Conservation (phyloP, 2,888 invertebrate species). For the Drosophila lacicola region DNA sequence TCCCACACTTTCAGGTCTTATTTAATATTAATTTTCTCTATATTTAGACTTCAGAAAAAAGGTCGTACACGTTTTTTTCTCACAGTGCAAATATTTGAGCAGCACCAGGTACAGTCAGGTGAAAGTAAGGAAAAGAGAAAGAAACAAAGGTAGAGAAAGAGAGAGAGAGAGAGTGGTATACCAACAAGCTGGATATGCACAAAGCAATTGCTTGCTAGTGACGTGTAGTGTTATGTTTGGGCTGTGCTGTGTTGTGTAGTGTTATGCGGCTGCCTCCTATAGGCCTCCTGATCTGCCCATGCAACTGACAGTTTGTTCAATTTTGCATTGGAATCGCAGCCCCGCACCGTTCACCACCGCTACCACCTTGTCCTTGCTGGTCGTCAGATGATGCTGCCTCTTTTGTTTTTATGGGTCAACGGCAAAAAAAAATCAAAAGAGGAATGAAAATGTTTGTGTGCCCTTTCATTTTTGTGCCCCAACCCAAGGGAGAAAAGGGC, state of each 20-base stretch:
- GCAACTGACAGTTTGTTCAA: slow-evolving; percentile 75
- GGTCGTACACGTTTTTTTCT: neutral
- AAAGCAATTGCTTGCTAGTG: slow-evolving; percentile 51
- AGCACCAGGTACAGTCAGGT: slow-evolving; percentile 4
- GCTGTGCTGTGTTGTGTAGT: slow-evolving; percentile 32
- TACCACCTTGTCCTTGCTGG: slow-evolving; percentile 2
- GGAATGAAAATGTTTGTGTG: slow-evolving; percentile 54
- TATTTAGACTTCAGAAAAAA: too few relatives aligned
- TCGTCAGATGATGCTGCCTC: slow-evolving; percentile 22
- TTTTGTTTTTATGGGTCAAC: slow-evolving; percentile 72
- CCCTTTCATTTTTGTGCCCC: slow-evolving; percentile 12
- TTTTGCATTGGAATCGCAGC: slow-evolving; percentile 62
- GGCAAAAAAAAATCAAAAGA: slow-evolving; percentile 41
- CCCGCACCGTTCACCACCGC: slow-evolving; percentile 11
- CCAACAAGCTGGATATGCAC: slow-evolving; percentile 30
- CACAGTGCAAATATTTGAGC: slow-evolving; percentile 9
- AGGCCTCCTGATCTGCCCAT: slow-evolving; percentile 35
- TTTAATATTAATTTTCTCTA: too few relatives aligned
- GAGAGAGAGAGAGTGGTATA: slow-evolving; percentile 1
- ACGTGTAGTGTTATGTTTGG: slow-evolving; percentile 51
- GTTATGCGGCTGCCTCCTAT: slow-evolving; percentile 25
- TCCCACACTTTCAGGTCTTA: too few relatives aligned
- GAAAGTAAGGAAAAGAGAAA: slow-evolving; percentile 1
- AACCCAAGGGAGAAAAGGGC: neutral
- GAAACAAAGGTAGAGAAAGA: neutral